Evolutionary conservation across 2,113 vertebrate species (phyloP), one percentile per base, ranked within the genome.

Genomic region (Bubalus kerabau): DNA sequence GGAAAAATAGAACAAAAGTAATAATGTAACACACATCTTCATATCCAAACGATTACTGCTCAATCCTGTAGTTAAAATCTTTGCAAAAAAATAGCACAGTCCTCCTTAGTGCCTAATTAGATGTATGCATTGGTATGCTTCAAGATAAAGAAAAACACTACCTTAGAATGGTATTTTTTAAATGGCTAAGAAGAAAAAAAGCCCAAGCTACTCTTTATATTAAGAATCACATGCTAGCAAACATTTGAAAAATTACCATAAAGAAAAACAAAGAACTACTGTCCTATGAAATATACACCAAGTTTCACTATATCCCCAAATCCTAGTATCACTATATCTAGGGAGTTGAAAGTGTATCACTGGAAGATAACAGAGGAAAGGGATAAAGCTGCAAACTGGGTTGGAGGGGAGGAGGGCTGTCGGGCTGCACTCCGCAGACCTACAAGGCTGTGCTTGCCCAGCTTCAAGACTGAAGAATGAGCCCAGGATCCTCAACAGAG

Each of bases 211-310:
- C 12, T 62, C 26, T 83, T n/a, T 95, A 23, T 30, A 92, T 71
- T 81, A 93, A 93, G n/a, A 96, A 84, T 60, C 91, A 82, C 8
- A 57, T 23, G 24, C 64, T 96, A 74, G n/a, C 48, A 97, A 95
- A 52, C 48, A 92, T 78, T 96, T 46, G 4, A 81, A 92, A 97
- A 95, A 88, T 76, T 67, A 93, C 57, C 89, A 67, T 86, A 80
- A 94, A 97, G 46, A 90, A 94, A 98, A 96, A 95, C 71, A 95
- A 95, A 96, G 56, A 85, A 85, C 48, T 81, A 87, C 28, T 81
- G 21, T 81, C 62, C 84, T 89, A 83, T 90, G 43, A 95, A 96
- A 96, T 56, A 89, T 32, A 96, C n/a, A 78, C 24, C 24, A 43
- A 81, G 8, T 91, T 91, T 86, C 78, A 94, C 59, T 88, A 48